phyloP scores from a whole-genome alignment of 2,888 invertebrate species.

The Zelleria hepariella region DNA sequence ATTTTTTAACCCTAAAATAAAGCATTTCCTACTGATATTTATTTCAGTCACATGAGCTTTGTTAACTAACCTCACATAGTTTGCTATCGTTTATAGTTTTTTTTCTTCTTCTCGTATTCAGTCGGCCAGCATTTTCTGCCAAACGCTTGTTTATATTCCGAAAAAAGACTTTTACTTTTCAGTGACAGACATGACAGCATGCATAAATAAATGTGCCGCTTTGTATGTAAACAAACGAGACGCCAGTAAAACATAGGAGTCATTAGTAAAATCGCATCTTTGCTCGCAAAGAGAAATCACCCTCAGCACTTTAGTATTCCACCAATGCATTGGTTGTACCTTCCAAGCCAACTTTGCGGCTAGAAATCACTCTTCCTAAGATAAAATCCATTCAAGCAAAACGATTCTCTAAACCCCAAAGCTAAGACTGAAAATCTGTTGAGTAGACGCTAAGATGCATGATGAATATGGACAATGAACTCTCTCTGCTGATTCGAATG shows the following conservation, averaged over 20 bases:
- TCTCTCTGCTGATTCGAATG: conserved; percentile 42
- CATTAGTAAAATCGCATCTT: conserved; percentile 7
- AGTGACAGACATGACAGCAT: neutral
- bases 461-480: conserved; percentile 38
- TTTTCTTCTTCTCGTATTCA: too few species aligned
- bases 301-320: conserved; percentile 36
- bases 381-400: conserved; percentile 7
- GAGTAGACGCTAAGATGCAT: neutral
- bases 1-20: too few species aligned
- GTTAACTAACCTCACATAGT: too few species aligned
- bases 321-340: conserved; percentile 25
- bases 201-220: neutral
- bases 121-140: too few species aligned
- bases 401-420: conserved; percentile 17
- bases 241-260: neutral
- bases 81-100: too few species aligned
- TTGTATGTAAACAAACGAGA: neutral
- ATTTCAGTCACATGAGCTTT: too few species aligned
- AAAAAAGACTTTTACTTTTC: neutral
- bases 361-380: conserved; percentile 22
- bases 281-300: conserved; percentile 27
- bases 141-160: too few species aligned
- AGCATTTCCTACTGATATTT: too few species aligned
- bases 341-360: conserved; percentile 27
- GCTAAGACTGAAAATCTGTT: neutral